phyloP scores from a whole-genome alignment of 2,797 vertebrate species.

The Emys orbicularis region DNA sequence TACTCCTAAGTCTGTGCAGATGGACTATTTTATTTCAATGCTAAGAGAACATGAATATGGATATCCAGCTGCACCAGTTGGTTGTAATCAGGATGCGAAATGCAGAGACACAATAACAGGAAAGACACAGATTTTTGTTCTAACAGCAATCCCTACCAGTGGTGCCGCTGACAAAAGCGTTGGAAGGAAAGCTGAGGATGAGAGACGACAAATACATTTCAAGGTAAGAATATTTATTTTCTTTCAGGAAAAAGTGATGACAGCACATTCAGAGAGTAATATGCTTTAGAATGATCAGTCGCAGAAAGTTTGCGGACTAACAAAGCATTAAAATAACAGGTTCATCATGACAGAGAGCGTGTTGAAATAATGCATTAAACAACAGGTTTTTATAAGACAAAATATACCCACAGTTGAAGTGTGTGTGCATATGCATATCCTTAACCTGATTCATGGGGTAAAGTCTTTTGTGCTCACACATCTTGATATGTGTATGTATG shows the following conservation, averaged over 20 bases:
- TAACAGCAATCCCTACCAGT: conserved; percentile 15
- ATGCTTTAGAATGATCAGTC: background rate
- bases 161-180: background rate
- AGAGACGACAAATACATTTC: background rate
- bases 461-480: background rate
- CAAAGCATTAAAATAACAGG: conserved; percentile 25
- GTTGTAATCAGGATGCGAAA: conserved; percentile 59
- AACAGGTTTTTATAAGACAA: background rate
- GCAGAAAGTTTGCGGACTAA: background rate
- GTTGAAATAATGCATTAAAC: conserved; percentile 20
- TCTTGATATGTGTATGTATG: background rate
- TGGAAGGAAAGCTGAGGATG: background rate
- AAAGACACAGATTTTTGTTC: conserved; percentile 53
- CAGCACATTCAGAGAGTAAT: background rate
- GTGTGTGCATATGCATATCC: conserved; percentile 5
- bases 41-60: conserved; percentile 64
- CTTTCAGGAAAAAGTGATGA: conserved; percentile 43
- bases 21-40: background rate
- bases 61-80: conserved; percentile 58
- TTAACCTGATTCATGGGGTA: background rate
- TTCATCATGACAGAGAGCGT: conserved; percentile 17
- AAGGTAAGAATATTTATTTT: conserved; percentile 14
- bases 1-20: conserved; percentile 32
- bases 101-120: conserved; percentile 55
- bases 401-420: background rate